phyloP scores from a whole-genome alignment of 2,113 vertebrate genomes.

The Rhinichthys klamathensis region DNA sequence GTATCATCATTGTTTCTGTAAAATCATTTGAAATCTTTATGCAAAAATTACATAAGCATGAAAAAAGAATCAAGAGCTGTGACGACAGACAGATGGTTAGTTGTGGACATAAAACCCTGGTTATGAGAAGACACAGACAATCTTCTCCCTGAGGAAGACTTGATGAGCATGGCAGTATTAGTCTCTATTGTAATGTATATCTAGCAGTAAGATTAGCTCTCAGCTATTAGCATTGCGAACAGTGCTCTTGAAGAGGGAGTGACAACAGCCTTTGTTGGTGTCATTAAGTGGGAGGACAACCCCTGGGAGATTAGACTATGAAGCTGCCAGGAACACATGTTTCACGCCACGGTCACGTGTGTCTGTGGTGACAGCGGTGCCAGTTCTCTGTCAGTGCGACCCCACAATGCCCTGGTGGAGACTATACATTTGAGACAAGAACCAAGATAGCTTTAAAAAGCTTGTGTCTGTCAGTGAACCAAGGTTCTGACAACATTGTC shows the following conservation, averaged over 20 bases:
- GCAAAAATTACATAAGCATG: neutral
- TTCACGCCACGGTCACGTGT: constrained; percentile 28
- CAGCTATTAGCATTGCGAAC: constrained; percentile 55
- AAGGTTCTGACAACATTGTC: neutral
- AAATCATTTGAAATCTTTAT: neutral
- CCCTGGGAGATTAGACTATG: constrained; percentile 32
- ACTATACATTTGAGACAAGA: neutral
- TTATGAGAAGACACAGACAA: constrained; percentile 32
- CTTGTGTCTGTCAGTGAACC: neutral
- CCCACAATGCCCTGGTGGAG: neutral
- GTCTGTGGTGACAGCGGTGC: constrained; percentile 19
- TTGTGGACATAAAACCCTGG: constrained; percentile 4
- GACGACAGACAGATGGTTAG: constrained; percentile 42
- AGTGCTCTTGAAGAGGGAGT: constrained; percentile 31
- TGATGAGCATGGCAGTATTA: constrained; percentile 46
- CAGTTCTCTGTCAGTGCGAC: neutral
- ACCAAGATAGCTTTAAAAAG: neutral
- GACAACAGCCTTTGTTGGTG: constrained; percentile 52
- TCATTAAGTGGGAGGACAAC: constrained; percentile 26
- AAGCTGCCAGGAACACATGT: constrained; percentile 48
- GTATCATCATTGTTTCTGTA: too few species aligned
- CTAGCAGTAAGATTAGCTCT: constrained; percentile 59
- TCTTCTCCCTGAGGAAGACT: constrained; percentile 11
- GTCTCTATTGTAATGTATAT: constrained; percentile 64
- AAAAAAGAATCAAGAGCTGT: neutral